phyloP scores from a whole-genome alignment of 2,113 vertebrate genomes.

The Hystrix brachyura region DNA sequence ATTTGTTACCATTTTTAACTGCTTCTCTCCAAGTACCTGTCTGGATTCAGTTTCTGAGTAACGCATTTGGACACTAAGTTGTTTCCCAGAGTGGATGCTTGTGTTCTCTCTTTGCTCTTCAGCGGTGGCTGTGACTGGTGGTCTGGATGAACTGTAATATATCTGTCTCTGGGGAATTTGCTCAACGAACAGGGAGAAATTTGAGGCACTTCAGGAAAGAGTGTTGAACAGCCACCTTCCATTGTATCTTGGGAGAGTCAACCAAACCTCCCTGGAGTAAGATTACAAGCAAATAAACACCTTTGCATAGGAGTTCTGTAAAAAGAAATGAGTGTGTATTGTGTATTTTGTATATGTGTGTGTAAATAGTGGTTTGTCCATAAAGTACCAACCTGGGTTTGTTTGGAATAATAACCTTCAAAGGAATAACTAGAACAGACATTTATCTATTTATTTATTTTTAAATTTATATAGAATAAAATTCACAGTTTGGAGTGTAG shows the following conservation, averaged over 20 bases:
- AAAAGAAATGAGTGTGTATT: not conserved
- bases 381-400: not conserved
- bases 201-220: slow-evolving; percentile 67
- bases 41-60: slow-evolving; percentile 62
- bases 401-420: not conserved
- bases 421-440: not conserved
- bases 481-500: not conserved
- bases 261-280: not conserved
- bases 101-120: slow-evolving; percentile 65
- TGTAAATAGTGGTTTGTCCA: not conserved
- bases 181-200: slow-evolving; percentile 39
- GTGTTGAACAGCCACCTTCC: slow-evolving; percentile 14
- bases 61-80: slow-evolving; percentile 74
- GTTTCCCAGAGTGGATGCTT: slow-evolving; percentile 67
- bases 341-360: not conserved
- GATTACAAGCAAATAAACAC: slow-evolving; percentile 44
- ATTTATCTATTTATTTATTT: slow-evolving; percentile 12
- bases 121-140: slow-evolving; percentile 75
- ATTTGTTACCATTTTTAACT: not conserved
- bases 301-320: not conserved
- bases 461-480: not conserved
- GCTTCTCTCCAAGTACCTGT: slow-evolving; percentile 78
- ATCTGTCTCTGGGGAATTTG: slow-evolving; percentile 79
- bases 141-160: slow-evolving; percentile 69
- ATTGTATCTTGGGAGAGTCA: slow-evolving; percentile 62